These are phyloP conservation scores for Colossoma macropomum DNA, from an alignment of 2,113 vertebrate species.

Conservation along the genomic window DNA sequence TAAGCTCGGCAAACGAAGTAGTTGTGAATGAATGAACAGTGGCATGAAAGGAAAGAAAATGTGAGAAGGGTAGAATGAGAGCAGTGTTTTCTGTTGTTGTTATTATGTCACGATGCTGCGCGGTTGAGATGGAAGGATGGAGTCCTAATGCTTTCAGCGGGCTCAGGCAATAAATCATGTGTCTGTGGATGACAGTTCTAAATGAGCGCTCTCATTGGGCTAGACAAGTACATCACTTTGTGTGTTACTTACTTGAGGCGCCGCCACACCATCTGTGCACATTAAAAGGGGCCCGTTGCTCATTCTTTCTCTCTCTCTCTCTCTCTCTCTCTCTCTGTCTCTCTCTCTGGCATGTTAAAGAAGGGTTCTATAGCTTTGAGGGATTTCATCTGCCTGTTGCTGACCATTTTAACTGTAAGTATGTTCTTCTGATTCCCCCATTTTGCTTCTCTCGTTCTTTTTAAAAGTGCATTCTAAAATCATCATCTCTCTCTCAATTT, in stretches of 20 bases:
- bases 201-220: constrained; percentile 78
- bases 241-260: constrained; percentile 70
- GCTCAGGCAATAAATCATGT: constrained; percentile 43
- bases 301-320: constrained; percentile 36
- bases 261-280: constrained; percentile 71
- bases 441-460: constrained; percentile 26
- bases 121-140: neutral
- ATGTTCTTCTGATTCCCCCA: constrained; percentile 16
- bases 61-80: neutral
- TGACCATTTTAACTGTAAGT: neutral
- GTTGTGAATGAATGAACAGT: neutral
- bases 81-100: constrained; percentile 10
- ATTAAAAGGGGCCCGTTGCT: constrained; percentile 57
- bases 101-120: constrained; percentile 34
- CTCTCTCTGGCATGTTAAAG: neutral
- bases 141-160: neutral
- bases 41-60: neutral
- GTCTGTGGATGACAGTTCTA: constrained; percentile 63
- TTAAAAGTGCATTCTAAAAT: too few relatives aligned
- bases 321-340: constrained; percentile 15
- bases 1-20: neutral
- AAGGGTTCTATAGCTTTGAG: neutral
- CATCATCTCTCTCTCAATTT: neutral
- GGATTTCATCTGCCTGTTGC: neutral
- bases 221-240: constrained; percentile 78